Conservation (phyloP, 2,888 invertebrate genomes). For the Habroteleia sp. region DNA sequence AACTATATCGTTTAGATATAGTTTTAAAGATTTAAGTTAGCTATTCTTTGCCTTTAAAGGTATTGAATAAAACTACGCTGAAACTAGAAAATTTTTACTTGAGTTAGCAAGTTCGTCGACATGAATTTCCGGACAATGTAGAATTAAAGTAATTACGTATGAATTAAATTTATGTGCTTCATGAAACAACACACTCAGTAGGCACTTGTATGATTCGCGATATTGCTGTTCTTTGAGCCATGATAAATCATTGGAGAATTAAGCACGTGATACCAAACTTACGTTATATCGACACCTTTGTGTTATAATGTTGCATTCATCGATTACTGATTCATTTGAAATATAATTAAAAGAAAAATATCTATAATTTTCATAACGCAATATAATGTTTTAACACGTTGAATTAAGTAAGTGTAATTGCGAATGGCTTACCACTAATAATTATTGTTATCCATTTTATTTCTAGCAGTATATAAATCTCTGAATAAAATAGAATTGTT, state of each 20-base stretch:
- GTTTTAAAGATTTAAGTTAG: too few relatives aligned
- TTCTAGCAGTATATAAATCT: too few relatives aligned
- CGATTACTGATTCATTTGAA: conserved; percentile 15
- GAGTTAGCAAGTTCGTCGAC: conserved; percentile 23
- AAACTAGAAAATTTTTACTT: too few relatives aligned
- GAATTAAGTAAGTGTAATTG: conserved; percentile 9
- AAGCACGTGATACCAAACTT: conserved; percentile 44
- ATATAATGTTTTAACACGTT: conserved; percentile 4
- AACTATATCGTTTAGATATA: too few relatives aligned
- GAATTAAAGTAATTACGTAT: conserved; percentile 65
- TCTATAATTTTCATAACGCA: not conserved
- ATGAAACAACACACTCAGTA: conserved; percentile 58
- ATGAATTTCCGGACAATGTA: conserved; percentile 64
- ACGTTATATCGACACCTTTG: conserved; percentile 19
- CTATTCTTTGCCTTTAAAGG: too few relatives aligned
- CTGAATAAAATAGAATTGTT: too few relatives aligned
- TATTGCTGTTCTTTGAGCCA: conserved; percentile 27
- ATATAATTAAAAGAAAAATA: conserved; percentile 25
- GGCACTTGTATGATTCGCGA: conserved; percentile 22
- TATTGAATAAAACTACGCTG: too few relatives aligned
- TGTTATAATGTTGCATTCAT: conserved; percentile 15
- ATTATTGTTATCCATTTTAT: too few relatives aligned
- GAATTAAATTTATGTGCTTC: conserved; percentile 67
- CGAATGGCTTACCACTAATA: conserved; percentile 1
- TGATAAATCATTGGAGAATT: conserved; percentile 40